Evolutionary conservation across 2,797 vertebrate genomes (phyloP).

Genomic region (Kryptopterus vitreolus): DNA sequence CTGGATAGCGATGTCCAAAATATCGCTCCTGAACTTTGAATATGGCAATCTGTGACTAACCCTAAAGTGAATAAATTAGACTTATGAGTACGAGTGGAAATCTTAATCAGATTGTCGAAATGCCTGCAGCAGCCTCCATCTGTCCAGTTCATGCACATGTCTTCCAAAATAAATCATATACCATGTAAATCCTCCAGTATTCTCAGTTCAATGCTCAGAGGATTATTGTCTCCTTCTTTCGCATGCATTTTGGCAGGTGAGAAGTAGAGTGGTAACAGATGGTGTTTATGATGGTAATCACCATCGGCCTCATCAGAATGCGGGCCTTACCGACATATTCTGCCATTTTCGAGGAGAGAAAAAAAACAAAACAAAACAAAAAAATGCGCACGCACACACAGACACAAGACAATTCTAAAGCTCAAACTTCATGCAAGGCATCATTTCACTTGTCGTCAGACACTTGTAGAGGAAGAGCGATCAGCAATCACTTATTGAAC

Average conservation of each 20-base stretch:
- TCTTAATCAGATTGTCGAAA: slow-evolving; percentile 24
- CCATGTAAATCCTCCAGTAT: slow-evolving; percentile 31
- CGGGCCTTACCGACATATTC: slow-evolving; percentile 25
- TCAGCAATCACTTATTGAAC: slow-evolving; percentile 42
- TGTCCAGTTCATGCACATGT: slow-evolving; percentile 26
- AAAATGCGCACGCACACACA: too few relatives aligned
- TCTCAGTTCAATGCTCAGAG: slow-evolving; percentile 19
- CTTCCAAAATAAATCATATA: slow-evolving; percentile 41
- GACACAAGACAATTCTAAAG: slow-evolving; percentile 37
- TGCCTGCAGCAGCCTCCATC: slow-evolving; percentile 36
- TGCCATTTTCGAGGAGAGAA: slow-evolving; percentile 13
- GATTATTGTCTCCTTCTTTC: slow-evolving; percentile 49
- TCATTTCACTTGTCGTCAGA: slow-evolving; percentile 36
- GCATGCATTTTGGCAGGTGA: slow-evolving; percentile 51
- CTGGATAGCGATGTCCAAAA: neutral
- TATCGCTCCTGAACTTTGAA: neutral
- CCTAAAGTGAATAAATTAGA: slow-evolving; percentile 26
- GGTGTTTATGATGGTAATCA: slow-evolving; percentile 57
- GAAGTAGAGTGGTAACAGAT: slow-evolving; percentile 50
- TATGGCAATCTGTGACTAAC: slow-evolving; percentile 9
- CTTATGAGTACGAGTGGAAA: slow-evolving; percentile 7
- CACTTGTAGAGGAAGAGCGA: slow-evolving; percentile 34
- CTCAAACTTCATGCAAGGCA: slow-evolving; percentile 36
- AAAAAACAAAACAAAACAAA: slow-evolving; percentile 10
- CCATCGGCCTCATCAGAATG: slow-evolving; percentile 50